These are phyloP conservation scores for Trigoniulus corallinus DNA, from an alignment of 1,140 invertebrate species.

Conservation along the genomic window DNA sequence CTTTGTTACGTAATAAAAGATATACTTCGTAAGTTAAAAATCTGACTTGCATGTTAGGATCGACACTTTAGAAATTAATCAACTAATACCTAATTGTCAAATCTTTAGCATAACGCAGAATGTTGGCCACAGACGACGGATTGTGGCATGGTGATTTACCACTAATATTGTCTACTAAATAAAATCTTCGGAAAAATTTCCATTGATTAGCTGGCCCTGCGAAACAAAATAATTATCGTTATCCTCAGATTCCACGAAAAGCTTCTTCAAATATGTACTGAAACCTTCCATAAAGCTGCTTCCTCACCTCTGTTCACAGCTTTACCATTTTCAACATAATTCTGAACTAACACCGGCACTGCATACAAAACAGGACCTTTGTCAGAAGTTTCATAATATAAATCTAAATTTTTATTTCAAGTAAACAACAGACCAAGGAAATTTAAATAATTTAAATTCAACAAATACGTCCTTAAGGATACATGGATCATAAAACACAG, in stretches of 20 bases:
- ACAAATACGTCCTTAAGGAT: conserved; percentile 2
- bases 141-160: background rate
- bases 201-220: background rate
- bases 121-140: background rate
- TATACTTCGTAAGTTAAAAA: no score
- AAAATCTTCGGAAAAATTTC: background rate
- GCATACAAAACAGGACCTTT: background rate
- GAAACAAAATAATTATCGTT: background rate
- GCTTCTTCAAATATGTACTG: background rate
- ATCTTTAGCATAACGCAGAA: background rate
- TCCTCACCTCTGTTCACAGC: background rate
- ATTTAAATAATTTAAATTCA: no score
- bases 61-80: background rate
- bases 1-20: background rate
- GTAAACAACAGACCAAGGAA: no score
- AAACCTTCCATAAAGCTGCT: background rate
- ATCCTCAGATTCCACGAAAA: background rate
- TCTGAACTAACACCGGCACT: background rate
- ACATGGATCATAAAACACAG: background rate
- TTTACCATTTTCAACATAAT: background rate
- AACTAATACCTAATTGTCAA: background rate
- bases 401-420: no score
- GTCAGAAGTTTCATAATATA: background rate
- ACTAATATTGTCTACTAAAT: background rate
- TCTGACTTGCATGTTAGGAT: background rate